Base-by-base conservation (phyloP, 1,140 invertebrate species). In the Muscidifurax raptorellus region DNA sequence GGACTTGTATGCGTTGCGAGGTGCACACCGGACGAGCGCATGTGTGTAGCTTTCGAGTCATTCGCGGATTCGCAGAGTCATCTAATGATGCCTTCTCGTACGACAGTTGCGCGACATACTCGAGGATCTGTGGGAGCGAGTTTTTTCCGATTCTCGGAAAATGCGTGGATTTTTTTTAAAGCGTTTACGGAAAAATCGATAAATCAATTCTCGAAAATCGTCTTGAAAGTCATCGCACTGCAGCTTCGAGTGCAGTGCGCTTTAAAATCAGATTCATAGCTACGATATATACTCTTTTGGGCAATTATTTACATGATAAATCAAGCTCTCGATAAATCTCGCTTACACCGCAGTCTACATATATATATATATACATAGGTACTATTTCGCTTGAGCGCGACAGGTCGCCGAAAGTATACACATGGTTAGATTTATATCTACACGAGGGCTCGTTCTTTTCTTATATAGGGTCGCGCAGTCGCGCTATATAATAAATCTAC, bases 61-160 rank as follows among this genome's bases (percentile, higher is more conserved):
- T 59, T 59, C 52, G 52, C 18, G 7, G 7, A 52, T 72, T 36
- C 30, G 44, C 69, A 40, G 7, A 36, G 47, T 82, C 80, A 82
- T 74, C 80, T 74, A 82, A 82, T 74, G 69, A 74, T 80, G 66
- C 59, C 32, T n/a, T n/a, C n/a, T n/a, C 52, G 5, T 3, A 13
- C 52, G 52, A 59, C 52, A 40, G 22, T 69, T 77, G 15, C 18
- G 25, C 18, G 81, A 82, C 71, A 76, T 82, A 44, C 52, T 64
- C 30, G 30, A 69, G 78, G 32, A 40, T 80, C 64, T 67, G 74
- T 76, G 74, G 27, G 74, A 76, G 22, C 15, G 7, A 0, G 9
- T 10, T 22, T 47, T 76, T 52, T 6, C 22, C 1, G 12, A 44
- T 76, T 76, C 74, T 47, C 15, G 40, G 74, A 76, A 76, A 76